A percentile compares a stretch with the other conserved stretches of the same genome.
phyloP scores from a whole-genome alignment of 2,888 invertebrate genomes.

The Zhengitettix transpicula region DNA sequence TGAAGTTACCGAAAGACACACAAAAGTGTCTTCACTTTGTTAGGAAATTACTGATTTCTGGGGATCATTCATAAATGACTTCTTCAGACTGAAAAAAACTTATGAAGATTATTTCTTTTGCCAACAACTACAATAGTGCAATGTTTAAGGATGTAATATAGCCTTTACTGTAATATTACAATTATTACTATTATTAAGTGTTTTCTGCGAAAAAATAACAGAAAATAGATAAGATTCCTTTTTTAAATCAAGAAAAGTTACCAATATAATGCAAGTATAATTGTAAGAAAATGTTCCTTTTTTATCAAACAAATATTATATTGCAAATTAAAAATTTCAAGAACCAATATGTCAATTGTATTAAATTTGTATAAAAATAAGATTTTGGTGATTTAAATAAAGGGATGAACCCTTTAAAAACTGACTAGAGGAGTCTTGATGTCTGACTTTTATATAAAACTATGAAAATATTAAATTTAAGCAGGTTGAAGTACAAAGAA shows the following conservation, averaged over 20 bases:
- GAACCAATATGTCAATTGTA: not conserved
- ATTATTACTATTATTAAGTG: slow-evolving; percentile 4
- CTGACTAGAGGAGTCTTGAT: not conserved
- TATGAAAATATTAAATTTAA: not conserved
- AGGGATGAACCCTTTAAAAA: slow-evolving; percentile 11
- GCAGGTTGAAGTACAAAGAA: slow-evolving; percentile 7
- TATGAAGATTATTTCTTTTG: slow-evolving; percentile 5
- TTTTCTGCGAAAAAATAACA: slow-evolving; percentile 1
- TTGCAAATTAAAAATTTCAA: slow-evolving; percentile 1
- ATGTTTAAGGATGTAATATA: slow-evolving; percentile 5
- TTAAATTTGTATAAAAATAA: not conserved
- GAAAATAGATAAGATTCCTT: not conserved
- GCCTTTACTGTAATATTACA: slow-evolving; percentile 5
- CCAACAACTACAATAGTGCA: slow-evolving; percentile 6
- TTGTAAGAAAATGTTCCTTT: slow-evolving; percentile 12
- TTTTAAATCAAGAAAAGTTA: slow-evolving; percentile 9
- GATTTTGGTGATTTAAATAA: not conserved
- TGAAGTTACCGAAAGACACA: slow-evolving; percentile 10
- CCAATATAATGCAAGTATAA: slow-evolving; percentile 10
- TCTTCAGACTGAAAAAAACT: no score
- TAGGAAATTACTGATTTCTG: not conserved
- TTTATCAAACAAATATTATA: slow-evolving; percentile 1
- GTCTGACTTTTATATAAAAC: not conserved
- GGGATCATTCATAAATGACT: not conserved
- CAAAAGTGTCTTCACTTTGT: not conserved